Evolutionary conservation across 2,113 vertebrate species (phyloP).

Genomic region (Leucopsar rothschildi): DNA sequence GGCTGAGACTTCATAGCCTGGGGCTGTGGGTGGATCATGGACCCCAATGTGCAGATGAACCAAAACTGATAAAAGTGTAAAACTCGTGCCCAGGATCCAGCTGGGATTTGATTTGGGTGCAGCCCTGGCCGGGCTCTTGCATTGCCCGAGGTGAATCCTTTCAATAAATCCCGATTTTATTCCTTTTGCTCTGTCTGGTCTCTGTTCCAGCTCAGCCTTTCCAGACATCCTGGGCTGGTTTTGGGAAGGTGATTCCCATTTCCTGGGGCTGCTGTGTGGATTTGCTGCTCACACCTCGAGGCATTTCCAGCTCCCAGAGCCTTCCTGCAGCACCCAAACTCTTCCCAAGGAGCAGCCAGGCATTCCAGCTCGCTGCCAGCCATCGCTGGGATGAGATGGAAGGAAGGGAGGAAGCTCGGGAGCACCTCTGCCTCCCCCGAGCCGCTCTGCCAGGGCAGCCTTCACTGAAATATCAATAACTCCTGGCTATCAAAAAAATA

Average conservation of each 20-base stretch:
- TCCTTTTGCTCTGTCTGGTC: too few relatives aligned
- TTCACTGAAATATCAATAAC: background rate
- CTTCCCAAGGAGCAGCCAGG: background rate
- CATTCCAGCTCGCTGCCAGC: background rate
- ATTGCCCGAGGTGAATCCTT: too few relatives aligned
- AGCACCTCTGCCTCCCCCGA: fast-evolving
- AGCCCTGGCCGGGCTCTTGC: too few relatives aligned
- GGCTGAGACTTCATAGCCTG: too few relatives aligned
- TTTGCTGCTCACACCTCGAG: background rate
- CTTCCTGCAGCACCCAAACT: background rate
- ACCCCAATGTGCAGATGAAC: too few relatives aligned
- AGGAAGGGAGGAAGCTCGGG: background rate
- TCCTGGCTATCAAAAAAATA: background rate
- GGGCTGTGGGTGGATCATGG: too few relatives aligned
- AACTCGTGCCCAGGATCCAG: too few relatives aligned
- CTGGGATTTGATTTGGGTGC: too few relatives aligned
- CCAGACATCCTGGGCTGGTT: background rate
- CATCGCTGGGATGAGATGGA: background rate
- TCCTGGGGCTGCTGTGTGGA: fast-evolving
- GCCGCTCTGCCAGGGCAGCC: background rate
- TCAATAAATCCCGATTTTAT: too few relatives aligned
- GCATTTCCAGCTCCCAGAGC: background rate
- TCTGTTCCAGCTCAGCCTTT: too few relatives aligned
- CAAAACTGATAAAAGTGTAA: too few relatives aligned
- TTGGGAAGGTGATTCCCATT: background rate